Evolutionary conservation across 2,113 vertebrate species (phyloP).

Genomic region (Danionella cerebrum): DNA sequence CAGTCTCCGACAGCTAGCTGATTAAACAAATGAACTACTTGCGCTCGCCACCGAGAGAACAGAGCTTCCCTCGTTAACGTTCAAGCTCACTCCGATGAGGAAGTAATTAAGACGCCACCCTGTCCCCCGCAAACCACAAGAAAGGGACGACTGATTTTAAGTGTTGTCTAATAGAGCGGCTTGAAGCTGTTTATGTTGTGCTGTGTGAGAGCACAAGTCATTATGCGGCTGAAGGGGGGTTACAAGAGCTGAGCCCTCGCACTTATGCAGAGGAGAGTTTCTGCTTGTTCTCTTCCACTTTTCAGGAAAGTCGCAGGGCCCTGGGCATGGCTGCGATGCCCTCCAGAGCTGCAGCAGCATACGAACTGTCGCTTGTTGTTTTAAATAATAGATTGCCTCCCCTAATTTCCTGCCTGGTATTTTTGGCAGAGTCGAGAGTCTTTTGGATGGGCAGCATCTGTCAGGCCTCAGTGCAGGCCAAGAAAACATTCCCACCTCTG

Average conservation of each 20-base stretch:
- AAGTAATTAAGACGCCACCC: slow-evolving; percentile 61
- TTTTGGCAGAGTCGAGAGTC: slow-evolving; percentile 57
- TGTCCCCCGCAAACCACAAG: slow-evolving; percentile 23
- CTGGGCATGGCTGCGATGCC: slow-evolving; percentile 48
- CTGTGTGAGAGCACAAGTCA: slow-evolving; percentile 64
- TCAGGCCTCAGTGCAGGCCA: slow-evolving; percentile 40
- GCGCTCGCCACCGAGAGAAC: slow-evolving; percentile 52
- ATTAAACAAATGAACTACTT: slow-evolving; percentile 56
- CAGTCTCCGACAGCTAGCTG: slow-evolving; percentile 60
- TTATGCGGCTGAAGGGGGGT: slow-evolving; percentile 57
- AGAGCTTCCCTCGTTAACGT: slow-evolving; percentile 59
- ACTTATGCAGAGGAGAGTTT: background rate
- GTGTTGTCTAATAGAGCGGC: slow-evolving; percentile 69
- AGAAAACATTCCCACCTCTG: slow-evolving; percentile 31
- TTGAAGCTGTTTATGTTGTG: slow-evolving; percentile 69
- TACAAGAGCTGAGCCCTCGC: slow-evolving; percentile 16
- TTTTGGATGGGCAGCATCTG: slow-evolving; percentile 61
- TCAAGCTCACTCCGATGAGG: slow-evolving; percentile 60
- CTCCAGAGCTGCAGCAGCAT: slow-evolving; percentile 45
- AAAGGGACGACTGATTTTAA: slow-evolving; percentile 50
- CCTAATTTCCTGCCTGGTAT: slow-evolving; percentile 57
- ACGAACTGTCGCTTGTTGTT: slow-evolving; percentile 62
- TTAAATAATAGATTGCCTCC: slow-evolving; percentile 66
- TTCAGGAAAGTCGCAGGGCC: slow-evolving; percentile 51
- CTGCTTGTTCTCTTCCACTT: slow-evolving; percentile 30